Percentiles rank a stretch among this genome's conserved stretches.
Evolutionary conservation across 1,140 invertebrate species (phyloP).

Genomic region (Atopsyche davidsoni): DNA sequence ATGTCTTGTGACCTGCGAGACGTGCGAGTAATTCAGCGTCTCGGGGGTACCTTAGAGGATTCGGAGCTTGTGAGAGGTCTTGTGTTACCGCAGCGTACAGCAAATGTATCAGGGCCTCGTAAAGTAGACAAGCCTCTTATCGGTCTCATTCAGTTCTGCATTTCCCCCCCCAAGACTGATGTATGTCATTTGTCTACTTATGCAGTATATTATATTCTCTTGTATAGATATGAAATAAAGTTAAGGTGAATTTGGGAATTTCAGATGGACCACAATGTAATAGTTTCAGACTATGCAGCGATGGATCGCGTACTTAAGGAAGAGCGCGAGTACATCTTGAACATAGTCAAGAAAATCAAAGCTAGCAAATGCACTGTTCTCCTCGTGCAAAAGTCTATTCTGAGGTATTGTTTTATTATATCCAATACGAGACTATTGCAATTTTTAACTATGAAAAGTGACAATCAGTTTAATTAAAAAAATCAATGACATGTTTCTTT

Average conservation of each 20-base stretch:
- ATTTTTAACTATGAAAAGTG: neutral
- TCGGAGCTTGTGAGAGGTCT: slow-evolving; percentile 94
- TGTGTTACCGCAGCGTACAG: slow-evolving; percentile 85
- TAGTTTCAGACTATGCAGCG: slow-evolving; percentile 96
- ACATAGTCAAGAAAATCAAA: slow-evolving; percentile 99
- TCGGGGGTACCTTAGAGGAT: slow-evolving; percentile 97
- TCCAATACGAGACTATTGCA: too few species aligned
- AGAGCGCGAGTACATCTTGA: slow-evolving; percentile 95
- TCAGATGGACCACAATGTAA: slow-evolving; percentile 97
- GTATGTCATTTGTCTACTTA: slow-evolving; percentile 54
- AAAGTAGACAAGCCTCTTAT: slow-evolving; percentile 97
- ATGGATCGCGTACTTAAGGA: slow-evolving; percentile 99
- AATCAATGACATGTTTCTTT: neutral
- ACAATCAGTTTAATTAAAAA: neutral
- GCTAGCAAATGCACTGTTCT: slow-evolving; percentile 97
- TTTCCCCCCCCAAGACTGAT: slow-evolving; percentile 99
- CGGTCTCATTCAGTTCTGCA: slow-evolving; percentile 98
- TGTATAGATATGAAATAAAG: slow-evolving; percentile 1
- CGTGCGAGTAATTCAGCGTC: slow-evolving; percentile 92
- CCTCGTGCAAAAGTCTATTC: slow-evolving; percentile 97
- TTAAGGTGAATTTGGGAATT: slow-evolving; percentile 32
- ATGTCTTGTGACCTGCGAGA: slow-evolving; percentile 67
- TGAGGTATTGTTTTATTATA: too few species aligned
- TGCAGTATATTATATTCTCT: neutral
- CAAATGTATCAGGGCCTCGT: slow-evolving; percentile 86